Evolutionary conservation across 2,888 invertebrate species (phyloP).

Genomic region (Cordilura impudica): DNA sequence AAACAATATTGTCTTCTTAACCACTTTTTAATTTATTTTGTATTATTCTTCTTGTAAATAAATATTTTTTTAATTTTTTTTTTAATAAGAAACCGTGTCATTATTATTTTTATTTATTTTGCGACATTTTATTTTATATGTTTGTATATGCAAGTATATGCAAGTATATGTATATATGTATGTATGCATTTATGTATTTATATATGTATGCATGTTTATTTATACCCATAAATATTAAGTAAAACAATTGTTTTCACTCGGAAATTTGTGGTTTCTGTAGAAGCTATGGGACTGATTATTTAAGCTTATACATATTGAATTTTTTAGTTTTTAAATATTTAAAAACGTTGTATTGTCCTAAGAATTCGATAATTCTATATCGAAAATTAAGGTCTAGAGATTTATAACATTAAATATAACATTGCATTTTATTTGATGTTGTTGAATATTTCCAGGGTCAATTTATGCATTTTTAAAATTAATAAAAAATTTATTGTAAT

Average conservation of each 20-base stretch:
- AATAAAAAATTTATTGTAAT: too few relatives aligned
- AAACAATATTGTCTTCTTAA: constrained; percentile 76
- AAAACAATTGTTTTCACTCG: constrained; percentile 38
- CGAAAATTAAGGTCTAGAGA: too few relatives aligned
- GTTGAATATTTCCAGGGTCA: too few relatives aligned
- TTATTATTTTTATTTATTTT: constrained; percentile 31
- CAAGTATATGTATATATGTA: constrained; percentile 30
- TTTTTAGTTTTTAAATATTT: too few relatives aligned
- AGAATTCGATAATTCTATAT: too few relatives aligned
- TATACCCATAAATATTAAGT: constrained; percentile 38
- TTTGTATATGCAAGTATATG: too few relatives aligned
- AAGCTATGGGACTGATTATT: too few relatives aligned
- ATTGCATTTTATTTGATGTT: too few relatives aligned
- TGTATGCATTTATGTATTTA: constrained; percentile 4
- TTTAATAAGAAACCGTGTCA: constrained; percentile 59
- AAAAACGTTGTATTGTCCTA: too few relatives aligned
- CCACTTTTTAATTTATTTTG: constrained; percentile 54
- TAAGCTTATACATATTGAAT: too few relatives aligned
- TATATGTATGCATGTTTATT: constrained; percentile 17
- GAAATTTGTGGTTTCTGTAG: constrained; percentile 43
- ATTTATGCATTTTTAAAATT: too few relatives aligned
- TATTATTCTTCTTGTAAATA: constrained; percentile 53
- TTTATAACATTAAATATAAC: too few relatives aligned
- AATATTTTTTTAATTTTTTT: constrained; percentile 43
- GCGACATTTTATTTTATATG: constrained; percentile 26